Evolutionary conservation across 23 tunicate species (phyloP), one percentile per base, ranked within the genome.

Genomic region (Trididemnum clinides): DNA sequence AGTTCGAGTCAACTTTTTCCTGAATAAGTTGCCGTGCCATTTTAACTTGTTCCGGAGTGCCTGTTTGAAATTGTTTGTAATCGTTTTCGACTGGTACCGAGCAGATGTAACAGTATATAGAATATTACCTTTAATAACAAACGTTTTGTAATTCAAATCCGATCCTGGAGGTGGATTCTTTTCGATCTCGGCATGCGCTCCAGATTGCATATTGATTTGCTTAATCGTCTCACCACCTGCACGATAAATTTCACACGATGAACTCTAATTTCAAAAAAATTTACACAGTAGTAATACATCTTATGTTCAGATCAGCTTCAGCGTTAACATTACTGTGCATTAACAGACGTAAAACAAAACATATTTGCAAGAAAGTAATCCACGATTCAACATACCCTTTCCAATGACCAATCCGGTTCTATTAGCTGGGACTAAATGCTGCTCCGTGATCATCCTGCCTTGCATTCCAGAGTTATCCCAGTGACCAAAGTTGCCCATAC

Each of bases 211-310:
- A 66, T 97, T 97, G 27, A 97, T 97, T 71, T 88, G 91, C 34
- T 88, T 86, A 51, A 97, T 97, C n/a, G 90, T 97, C 50, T 97
- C 99, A 5, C 99, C 99, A 79, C 99, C 98, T 92, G 87, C 15
- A n/a, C n/a, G n/a, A n/a, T n/a, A n/a, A n/a, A n/a, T n/a, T n/a
- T n/a, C n/a, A n/a, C 15, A 50, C 57, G n/a, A n/a, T n/a, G n/a
- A n/a, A n/a, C n/a, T n/a, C n/a, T n/a, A n/a, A n/a, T n/a, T n/a
- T 15, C 54, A 49, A 49, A 15, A 49, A 49, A 15, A 49, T 49
- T 49, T 10, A 49, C 15, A 15, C 15, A 49, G 15, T 10, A 15
- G 15, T 49, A 15, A 49, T 10, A 15, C 54, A 49, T 49, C 54
- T 49, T 49, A 15, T 49, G 71, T 12, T 12, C 18, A 63, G 28